Evolutionary conservation across 2,888 invertebrate genomes (phyloP), one percentile per base, ranked within the genome.

Genomic region (Caenorhabditis afra): DNA sequence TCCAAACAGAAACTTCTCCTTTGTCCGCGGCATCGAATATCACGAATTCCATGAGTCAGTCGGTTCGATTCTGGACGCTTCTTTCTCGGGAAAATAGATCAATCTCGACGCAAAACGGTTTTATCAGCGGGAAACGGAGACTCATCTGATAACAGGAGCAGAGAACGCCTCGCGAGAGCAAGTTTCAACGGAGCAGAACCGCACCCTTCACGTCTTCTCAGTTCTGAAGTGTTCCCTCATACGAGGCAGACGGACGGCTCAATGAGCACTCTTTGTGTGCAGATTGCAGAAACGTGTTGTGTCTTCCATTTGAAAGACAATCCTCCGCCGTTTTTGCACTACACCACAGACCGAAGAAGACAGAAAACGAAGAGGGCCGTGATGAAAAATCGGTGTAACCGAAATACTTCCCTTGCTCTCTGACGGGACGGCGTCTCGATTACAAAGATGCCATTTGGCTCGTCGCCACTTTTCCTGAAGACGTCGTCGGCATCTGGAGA

Each of bases 331-430:
- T 71, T 49, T 41, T 29, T 71, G 64, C 58, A 64, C 57, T 64
- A 64, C 73, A 64, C 58, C 57, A 49, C 57, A 73, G 70, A 59
- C 45, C 49, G 70, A 55, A 64, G 53, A 61, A 37, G 68, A 29
- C 67, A 50, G 22, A 47, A 35, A 39, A 62, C n/a, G 62, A 62
- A 61, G 62, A 29, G 58, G 44, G 57, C 66, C 41, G 68, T 73
- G 73, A 73, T 73, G 75, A 57, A 75, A 75, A 75, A 67, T 50
- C 62, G 61, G 62, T 75, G 75, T 75, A 75, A 75, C 75, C 61
- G 75, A 62, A 67, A 75, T 75, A 75, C 75, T 75, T 75, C 75
- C 67, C 61, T 29, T 29, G 62, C 29, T 3, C n/a, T 16, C 41
- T 39, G 39, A 50, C 20, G 18, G 29, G 50, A 62, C 59, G 39